Base-by-base conservation (phyloP, 2,797 vertebrate genomes). In the Lagorchestes hirsutus region DNA sequence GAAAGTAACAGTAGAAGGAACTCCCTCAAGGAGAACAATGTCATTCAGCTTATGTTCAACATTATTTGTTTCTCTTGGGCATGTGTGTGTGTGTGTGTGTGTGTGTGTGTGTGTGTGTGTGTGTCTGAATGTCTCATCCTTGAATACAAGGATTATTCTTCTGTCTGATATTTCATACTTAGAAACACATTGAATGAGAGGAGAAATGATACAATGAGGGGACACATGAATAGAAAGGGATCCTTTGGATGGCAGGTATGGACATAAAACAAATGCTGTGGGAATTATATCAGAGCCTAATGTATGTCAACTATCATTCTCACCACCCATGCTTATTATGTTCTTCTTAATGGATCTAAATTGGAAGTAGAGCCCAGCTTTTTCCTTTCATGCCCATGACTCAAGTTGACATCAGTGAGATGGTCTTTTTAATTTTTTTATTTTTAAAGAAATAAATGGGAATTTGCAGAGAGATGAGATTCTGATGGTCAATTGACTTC, bases 261-360 rank as follows among this genome's bases (percentile, higher is more conserved):
- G 82, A 90, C 82, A 31, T 58, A 92, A 95, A 91, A 87, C 46
- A 94, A 95, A 67, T 90, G 57, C n/a, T 62, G 13, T 52, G 93
- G 40, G 91, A 92, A 57, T 90, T 90, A 93, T 90, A n/a, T 0
- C 40, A 93, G 92, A 27, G 11, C 91, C 56, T 94, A 62, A 31
- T 34, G 67, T 40, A 28, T 54, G 27, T 5, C 31, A 55, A 4
- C 46, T 6, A 22, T 82, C 55, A 62, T 11, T 55, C n/a, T 96
- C 57, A 62, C 90, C 93, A 54, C 31, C 34, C 18, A 11, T 46
- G 40, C 74, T 82, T 82, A 67, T 31, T 58, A 67, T 40, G 74
- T 87, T 87, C 74, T 87, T n/a, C 40, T 27, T 87, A 46, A 27
- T 46, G 40, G 55, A 95, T 0, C 52, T n/a, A 11, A 11, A 74